Evolutionary conservation across 1,140 invertebrate species (phyloP), one percentile per base, ranked within the genome.

Genomic region (Zaprionus vittiger): DNA sequence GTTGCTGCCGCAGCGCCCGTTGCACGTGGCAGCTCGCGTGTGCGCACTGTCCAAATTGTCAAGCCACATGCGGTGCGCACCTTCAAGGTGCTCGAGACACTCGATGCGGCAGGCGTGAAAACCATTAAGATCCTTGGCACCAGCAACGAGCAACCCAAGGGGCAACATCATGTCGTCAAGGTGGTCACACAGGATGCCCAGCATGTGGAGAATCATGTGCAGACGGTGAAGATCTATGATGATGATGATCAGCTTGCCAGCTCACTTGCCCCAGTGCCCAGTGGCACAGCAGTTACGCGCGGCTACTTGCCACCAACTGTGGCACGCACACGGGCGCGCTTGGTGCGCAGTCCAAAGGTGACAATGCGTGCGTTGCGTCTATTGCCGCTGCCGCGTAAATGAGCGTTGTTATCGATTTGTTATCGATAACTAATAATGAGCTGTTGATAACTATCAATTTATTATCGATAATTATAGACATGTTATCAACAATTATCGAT

Each of bases 21-120:
- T 12, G n/a, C 67, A 0, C 72, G 70, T 20, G 83, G 72, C 75
- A 89, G 70, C 31, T 90, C 79, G 24, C 72, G 80, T 0, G 77
- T 91, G 26, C 90, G 90, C 24, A 91, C 83, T 4, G 90, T 91
- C 1, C 90, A 91, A 69, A 91, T 91, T 28, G 82, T 91, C 1
- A 91, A 91, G 49, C 67, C 82, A 0, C 68, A 81, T 38, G 69
- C 66, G 1, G 73, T 81, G n/a, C 75, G 91, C 4, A 91, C 90
- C 0, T 85, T 91, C 34, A 90, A 87, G 66, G 90, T 91, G 44
- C 67, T 91, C 7, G 90, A 91, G 41, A 77, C 79, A 0, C 38
- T 85, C 9, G 90, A 91, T 44, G 77, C 79, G 28, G 64, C 64
- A 1, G 90, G 90, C 15, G 90, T 91, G 14, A 91, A 91, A 59